Base-by-base conservation (phyloP, 2,797 vertebrate genomes). In the Periparus ater region DNA sequence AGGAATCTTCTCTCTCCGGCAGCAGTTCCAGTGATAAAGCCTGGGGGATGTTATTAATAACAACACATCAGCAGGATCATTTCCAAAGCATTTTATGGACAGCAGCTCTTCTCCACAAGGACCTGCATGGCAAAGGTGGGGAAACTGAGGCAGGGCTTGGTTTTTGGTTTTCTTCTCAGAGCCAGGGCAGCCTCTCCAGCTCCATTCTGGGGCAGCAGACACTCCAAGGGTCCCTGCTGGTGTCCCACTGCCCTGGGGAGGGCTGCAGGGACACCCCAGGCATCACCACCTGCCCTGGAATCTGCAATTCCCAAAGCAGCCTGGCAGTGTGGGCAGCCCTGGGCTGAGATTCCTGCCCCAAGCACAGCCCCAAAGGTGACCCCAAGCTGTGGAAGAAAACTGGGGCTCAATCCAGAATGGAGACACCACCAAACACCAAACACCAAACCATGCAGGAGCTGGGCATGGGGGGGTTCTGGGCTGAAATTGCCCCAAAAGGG, bases 321-420 rank as follows among this genome's bases (percentile, higher is more conserved):
- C 54, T 50, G 77, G 77, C 14, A 2, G 21, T 2, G 0, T 3
- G 55, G 54, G 68, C 7, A 32, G 51, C 63, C 42, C 40, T 38
- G 36, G 62, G 7, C 4, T 55, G 51, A 48, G 29, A 29, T 57
- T 58, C 29, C 51, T 67, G 44, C 6, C 11, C 50, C 48, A 42
- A 4, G 17, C 68, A 71, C 30, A 68, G 72, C 60, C 58, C n/a
- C 4, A 2, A 36, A 36, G 27, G 17, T 60, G 61, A 53, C 20
- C 32, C 13, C 2, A 1, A 0, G 0, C 5, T 50, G 22, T 2
- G 1, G 38, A 26, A 25, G 50, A 17, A 45, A 51, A 72, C 6
- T 6, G 9, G 15, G 26, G 54, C 32, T 87, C 1, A 1, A 9
- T 51, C 53, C 66, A 36, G 42, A 30, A 19, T 6, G 61, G n/a